Percentiles rank a stretch among this genome's conserved stretches.
Evolutionary conservation across 2,888 invertebrate species (phyloP).

Genomic region (Julus scanicus): DNA sequence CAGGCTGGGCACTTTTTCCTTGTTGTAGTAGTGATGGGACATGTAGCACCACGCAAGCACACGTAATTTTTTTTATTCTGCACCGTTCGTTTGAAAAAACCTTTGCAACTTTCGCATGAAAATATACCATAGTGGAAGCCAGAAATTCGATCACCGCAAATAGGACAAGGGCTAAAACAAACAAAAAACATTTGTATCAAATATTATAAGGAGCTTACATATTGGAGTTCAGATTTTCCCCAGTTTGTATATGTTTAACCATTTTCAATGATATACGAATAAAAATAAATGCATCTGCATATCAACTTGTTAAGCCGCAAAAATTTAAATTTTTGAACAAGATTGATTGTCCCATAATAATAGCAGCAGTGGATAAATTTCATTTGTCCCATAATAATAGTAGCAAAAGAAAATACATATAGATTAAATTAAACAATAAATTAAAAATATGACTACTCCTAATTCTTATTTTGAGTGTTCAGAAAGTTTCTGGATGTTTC

Average conservation of each 20-base stretch:
- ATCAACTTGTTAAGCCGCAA: too few relatives aligned
- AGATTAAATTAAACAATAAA: too few relatives aligned
- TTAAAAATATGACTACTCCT: too few relatives aligned
- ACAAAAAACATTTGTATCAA: background rate
- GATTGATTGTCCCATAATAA: too few relatives aligned
- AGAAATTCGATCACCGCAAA: conserved; percentile 94
- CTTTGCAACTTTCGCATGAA: conserved; percentile 97
- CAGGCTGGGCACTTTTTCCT: conserved; percentile 98
- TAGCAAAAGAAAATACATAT: too few relatives aligned
- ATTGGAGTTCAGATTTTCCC: background rate
- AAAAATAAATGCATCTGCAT: too few relatives aligned
- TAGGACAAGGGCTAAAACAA: conserved; percentile 84
- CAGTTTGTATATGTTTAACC: background rate
- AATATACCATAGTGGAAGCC: conserved; percentile 99
- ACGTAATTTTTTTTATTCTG: conserved; percentile 98
- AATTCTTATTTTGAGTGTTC: too few relatives aligned
- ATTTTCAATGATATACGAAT: background rate
- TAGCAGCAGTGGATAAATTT: too few relatives aligned
- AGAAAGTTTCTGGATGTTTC: too few relatives aligned
- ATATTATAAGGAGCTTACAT: background rate
- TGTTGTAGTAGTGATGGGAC: conserved; percentile 91
- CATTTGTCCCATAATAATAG: too few relatives aligned
- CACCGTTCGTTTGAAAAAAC: conserved; percentile 98
- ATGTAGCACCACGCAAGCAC: conserved; percentile 88
- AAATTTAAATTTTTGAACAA: too few relatives aligned